phyloP scores from a whole-genome alignment of 2,888 invertebrate genomes.

The Cepaea hortensis region DNA sequence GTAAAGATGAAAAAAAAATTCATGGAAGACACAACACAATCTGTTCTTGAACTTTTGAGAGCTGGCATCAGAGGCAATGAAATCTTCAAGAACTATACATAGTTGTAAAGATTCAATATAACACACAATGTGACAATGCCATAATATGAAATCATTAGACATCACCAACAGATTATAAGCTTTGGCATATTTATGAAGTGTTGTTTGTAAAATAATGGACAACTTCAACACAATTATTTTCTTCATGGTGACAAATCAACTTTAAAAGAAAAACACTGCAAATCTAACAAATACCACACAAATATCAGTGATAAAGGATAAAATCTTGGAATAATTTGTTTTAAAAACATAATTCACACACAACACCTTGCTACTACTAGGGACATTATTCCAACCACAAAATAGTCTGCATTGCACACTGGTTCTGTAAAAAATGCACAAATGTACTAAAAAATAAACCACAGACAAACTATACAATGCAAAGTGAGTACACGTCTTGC shows the following conservation, averaged over 20 bases:
- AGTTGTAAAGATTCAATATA: too few relatives aligned
- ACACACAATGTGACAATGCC: too few relatives aligned
- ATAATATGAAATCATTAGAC: too few relatives aligned
- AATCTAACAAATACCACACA: conserved; percentile 20
- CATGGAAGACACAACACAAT: too few relatives aligned
- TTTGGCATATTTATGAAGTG: too few relatives aligned
- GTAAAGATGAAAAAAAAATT: too few relatives aligned
- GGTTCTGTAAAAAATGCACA: conserved; percentile 17
- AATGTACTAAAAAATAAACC: neutral
- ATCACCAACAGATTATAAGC: too few relatives aligned
- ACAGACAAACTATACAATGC: conserved; percentile 5
- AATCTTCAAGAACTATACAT: too few relatives aligned
- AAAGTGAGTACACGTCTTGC: neutral
- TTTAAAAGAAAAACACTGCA: neutral
- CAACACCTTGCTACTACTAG: conserved; percentile 11
- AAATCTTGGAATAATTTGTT: conserved; percentile 1
- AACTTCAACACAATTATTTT: too few relatives aligned
- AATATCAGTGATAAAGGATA: neutral
- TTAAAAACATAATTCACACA: conserved; percentile 16
- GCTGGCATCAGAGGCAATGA: too few relatives aligned
- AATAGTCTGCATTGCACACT: conserved; percentile 37
- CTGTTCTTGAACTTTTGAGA: too few relatives aligned
- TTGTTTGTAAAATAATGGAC: too few relatives aligned
- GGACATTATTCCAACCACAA: neutral
- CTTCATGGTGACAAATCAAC: neutral